Evolutionary conservation across 64 coral and sea anemone species (phyloP).

Genomic region (Orbicella faveolata): DNA sequence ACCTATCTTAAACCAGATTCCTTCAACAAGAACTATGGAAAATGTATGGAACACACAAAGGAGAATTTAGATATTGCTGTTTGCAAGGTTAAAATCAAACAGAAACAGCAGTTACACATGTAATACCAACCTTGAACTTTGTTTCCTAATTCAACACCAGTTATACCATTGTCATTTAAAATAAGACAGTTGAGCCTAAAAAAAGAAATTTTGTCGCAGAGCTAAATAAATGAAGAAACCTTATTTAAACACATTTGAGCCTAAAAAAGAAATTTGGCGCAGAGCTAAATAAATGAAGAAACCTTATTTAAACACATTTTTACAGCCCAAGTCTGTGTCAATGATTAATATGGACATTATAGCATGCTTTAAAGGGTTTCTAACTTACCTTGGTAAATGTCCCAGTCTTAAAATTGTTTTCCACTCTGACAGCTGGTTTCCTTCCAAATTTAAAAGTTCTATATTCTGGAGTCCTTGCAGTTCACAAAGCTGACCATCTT

Average conservation of each 20-base stretch:
- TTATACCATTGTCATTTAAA: slow-evolving; percentile 42
- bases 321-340: no score
- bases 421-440: slow-evolving; percentile 83
- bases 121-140: slow-evolving; percentile 19
- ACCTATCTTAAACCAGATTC: no score
- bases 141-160: slow-evolving; percentile 36
- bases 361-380: no score
- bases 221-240: no score
- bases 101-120: neutral
- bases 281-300: neutral
- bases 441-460: slow-evolving; percentile 74
- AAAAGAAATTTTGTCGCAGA: neutral
- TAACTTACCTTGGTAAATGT: slow-evolving; percentile 62
- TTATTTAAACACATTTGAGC: neutral
- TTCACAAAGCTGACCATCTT: slow-evolving; percentile 26
- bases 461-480: slow-evolving; percentile 50
- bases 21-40: neutral
- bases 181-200: slow-evolving; percentile 27
- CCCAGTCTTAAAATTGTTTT: slow-evolving; percentile 58
- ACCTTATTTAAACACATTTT: no score
- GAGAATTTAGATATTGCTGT: no score
- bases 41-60: neutral
- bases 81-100: neutral
- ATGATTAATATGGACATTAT: no score
- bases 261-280: neutral